Base-by-base conservation (phyloP, 2,797 vertebrate genomes). In the Triplophysa bombifrons region DNA sequence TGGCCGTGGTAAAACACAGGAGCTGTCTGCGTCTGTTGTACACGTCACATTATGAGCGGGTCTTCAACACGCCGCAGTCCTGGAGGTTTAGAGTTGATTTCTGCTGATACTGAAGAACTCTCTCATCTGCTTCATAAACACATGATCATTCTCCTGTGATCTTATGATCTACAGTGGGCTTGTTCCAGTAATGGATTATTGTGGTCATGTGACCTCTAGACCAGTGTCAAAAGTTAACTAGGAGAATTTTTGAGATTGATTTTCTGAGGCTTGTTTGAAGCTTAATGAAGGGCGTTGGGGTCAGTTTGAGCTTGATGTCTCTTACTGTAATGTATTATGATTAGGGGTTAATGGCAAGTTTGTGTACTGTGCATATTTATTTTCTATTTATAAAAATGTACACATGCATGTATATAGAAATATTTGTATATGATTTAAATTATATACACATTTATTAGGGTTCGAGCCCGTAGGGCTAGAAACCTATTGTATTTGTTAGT, bases 21-120 rank as follows among this genome's bases (percentile, higher is more conserved):
- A 81, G 56, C 68, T 64, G 67, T 61, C 44, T 16, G 56, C 78
- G 78, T 74, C 53, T 16, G 34, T n/a, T 58, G 53, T 30, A 34
- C 66, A 50, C 38, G 56, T 73, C 76, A 76, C 55, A 50, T 75
- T 55, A 77, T 16, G 25, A 48, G 19, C 34, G 1, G 53, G 25
- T 38, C 38, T 9, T 51, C 48, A 27, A 2, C 30, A 38, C 16
- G 30, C 30, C 25, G 27, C 25, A 64, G 61, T 5, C 20, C 10
- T 25, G 20, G 12, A 13, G 56, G 11, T 11, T 25, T 22, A 2
- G 51, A 16, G 14, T 41, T 19, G 16, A 20, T n/a, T 55, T 55
- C 11, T 34, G 61, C 73, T 67, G 63, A 44, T 20, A 22, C 30
- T 30, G 30, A 30, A 30, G 30, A 30, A 30, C 4, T 30, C 34